Evolutionary conservation across 2,888 invertebrate genomes (phyloP).

Genomic region (Meandrusa payeni): DNA sequence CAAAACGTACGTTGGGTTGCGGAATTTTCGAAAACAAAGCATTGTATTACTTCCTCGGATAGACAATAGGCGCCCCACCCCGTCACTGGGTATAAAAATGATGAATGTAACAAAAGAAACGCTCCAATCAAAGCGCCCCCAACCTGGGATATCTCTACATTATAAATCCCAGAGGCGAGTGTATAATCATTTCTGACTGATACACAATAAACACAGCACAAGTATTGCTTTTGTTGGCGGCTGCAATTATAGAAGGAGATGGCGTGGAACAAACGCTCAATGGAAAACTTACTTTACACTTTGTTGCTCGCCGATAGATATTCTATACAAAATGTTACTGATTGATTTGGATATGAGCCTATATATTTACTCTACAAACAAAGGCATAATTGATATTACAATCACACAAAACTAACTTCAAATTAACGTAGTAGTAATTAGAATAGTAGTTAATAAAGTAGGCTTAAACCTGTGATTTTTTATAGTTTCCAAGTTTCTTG

Average conservation of each 20-base stretch:
- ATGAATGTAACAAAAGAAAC: constrained; percentile 24
- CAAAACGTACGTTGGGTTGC: constrained; percentile 32
- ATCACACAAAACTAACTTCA: no score
- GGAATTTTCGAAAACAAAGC: constrained; percentile 28
- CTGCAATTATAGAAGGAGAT: constrained; percentile 23
- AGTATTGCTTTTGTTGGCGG: constrained; percentile 19
- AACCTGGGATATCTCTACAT: constrained; percentile 19
- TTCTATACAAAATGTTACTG: no score
- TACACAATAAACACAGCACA: constrained; percentile 16
- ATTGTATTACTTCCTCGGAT: constrained; percentile 29
- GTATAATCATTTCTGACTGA: constrained; percentile 24
- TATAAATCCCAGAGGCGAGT: constrained; percentile 22
- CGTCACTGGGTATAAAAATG: constrained; percentile 22
- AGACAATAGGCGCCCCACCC: constrained; percentile 21
- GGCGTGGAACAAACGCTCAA: constrained; percentile 16
- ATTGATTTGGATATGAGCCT: no score
- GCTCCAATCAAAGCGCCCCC: constrained; percentile 23
- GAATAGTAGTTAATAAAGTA: no score
- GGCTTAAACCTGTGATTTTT: no score
- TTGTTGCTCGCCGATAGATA: no score
- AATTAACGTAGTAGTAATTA: no score
- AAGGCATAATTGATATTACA: no score
- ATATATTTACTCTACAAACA: no score
- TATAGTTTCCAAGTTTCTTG: no score
- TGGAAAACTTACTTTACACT: no score